phyloP scores from a whole-genome alignment of 2,797 vertebrate genomes.

The Dicrostonyx torquatus region DNA sequence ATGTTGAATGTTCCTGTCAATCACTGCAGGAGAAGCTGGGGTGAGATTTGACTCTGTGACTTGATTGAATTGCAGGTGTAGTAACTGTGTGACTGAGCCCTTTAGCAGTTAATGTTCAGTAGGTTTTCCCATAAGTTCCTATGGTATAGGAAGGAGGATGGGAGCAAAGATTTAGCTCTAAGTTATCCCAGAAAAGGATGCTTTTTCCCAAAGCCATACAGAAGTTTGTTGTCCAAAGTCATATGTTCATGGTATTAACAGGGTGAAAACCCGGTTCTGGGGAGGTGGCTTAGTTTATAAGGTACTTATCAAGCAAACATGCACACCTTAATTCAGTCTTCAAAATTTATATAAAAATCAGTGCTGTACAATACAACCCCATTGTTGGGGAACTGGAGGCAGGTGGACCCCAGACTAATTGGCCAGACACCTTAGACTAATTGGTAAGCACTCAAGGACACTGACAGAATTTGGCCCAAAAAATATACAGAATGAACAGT shows the following conservation, averaged over 20 bases:
- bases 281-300: background rate
- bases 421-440: background rate
- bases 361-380: fast-evolving
- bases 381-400: background rate
- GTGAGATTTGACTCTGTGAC: background rate
- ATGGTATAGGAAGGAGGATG: background rate
- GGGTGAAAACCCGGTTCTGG: background rate
- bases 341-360: background rate
- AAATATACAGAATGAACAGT: background rate
- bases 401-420: background rate
- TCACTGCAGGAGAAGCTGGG: background rate
- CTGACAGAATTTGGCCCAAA: background rate
- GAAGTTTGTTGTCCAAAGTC: background rate
- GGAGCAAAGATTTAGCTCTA: background rate
- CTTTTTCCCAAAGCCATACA: background rate
- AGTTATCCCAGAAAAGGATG: background rate
- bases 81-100: background rate
- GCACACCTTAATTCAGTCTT: background rate
- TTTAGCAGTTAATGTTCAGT: background rate
- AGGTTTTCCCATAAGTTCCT: background rate
- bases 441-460: background rate
- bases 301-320: background rate
- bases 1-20: background rate
- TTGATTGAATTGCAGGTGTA: fast-evolving
- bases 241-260: background rate